Base-by-base conservation (phyloP, 2,888 invertebrate genomes). In the Noctuana brunneofusca region DNA sequence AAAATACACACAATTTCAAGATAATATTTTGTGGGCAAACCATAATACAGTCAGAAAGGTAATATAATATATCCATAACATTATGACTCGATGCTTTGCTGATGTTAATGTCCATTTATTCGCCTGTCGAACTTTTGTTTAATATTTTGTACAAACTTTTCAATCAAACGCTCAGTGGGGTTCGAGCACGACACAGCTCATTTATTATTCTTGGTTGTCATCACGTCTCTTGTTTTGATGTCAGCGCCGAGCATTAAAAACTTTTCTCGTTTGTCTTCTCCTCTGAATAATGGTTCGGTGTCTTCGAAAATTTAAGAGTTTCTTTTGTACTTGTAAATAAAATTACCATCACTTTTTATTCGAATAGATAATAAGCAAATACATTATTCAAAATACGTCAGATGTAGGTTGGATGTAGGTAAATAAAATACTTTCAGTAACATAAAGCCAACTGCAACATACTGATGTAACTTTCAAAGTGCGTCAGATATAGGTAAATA, bases 31-130 rank as follows among this genome's bases (percentile, higher is more conserved):
- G n/a, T n/a, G n/a, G n/a, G n/a, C n/a, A n/a, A n/a, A n/a, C n/a
- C n/a, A n/a, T n/a, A n/a, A n/a, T n/a, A n/a, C n/a, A n/a, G n/a
- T n/a, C n/a, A n/a, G n/a, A n/a, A n/a, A n/a, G n/a, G n/a, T n/a
- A n/a, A n/a, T n/a, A n/a, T n/a, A n/a, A n/a, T n/a, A n/a, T n/a
- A n/a, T 69, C 66, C 70, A 72, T 69, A 71, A 62, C 66, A 54
- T 71, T 68, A 58, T 74, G 73, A 70, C 66, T 68, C 70, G 72
- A 73, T 72, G 67, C 58, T 66, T 64, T 63, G 35, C 64, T 58
- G 48, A 63, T 63, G 43, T 52, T 53, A 46, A 59, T 53, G 48
- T 22, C 22, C 12, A 24, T 58, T 38, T 53, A 63, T 41, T 52
- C 14, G 12, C 14, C 16, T 43, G 6, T 35, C 53, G 24, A 53